Evolutionary conservation across 2,888 invertebrate species (phyloP).

Genomic region (Himalopsyche anomala): DNA sequence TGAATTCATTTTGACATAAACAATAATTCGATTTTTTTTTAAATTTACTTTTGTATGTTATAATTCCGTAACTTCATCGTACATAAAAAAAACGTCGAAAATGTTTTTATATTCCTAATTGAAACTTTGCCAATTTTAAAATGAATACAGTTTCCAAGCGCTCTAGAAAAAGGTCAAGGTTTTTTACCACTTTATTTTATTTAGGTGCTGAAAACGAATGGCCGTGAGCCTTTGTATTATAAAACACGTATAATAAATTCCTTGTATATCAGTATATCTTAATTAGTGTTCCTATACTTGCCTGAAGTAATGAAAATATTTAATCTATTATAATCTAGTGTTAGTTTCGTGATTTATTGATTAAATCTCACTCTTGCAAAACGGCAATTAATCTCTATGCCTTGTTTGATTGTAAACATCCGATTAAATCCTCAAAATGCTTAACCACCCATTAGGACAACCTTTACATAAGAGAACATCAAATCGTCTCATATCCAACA

Average conservation of each 20-base stretch:
- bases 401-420: conserved; percentile 7
- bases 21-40: too few species aligned
- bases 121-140: not conserved
- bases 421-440: not conserved
- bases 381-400: not conserved
- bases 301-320: too few species aligned
- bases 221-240: not conserved
- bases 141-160: not conserved
- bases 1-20: too few species aligned
- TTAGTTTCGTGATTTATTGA: not conserved
- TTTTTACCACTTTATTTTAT: conserved; percentile 2
- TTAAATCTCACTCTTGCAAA: not conserved
- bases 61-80: too few species aligned
- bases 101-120: too few species aligned
- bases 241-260: not conserved
- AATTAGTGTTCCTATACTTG: too few species aligned
- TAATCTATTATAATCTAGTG: too few species aligned
- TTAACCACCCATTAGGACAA: conserved; percentile 13
- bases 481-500: not conserved
- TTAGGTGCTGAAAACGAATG: not conserved
- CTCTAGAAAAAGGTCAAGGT: conserved; percentile 30
- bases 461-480: not conserved
- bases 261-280: too few species aligned
- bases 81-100: too few species aligned
- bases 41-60: too few species aligned